Base-by-base conservation (phyloP, 2,113 vertebrate species). In the Naja naja region DNA sequence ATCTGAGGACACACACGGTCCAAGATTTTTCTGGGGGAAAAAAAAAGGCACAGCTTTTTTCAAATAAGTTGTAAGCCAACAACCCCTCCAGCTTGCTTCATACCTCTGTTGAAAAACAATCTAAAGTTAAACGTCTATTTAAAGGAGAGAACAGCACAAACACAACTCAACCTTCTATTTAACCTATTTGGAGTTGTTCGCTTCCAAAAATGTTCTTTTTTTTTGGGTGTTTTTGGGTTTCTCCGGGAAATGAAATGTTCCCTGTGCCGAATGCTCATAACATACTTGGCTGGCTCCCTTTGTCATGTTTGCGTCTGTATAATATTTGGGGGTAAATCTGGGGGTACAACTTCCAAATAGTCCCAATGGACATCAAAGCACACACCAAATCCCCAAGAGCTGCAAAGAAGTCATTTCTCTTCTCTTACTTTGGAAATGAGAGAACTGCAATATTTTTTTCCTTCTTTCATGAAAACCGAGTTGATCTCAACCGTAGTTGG, bases 191-290 rank as follows among this genome's bases (percentile, higher is more conserved):
- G 74, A 81, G 74, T 22, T 22, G 18, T 20, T 81, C 0, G 34
- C 34, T 1, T 39, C 74, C 18, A 20, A 81, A 39, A 81, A 81
- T 81, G 18, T 22, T 6, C 18, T 81, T 22, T 2, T 49, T 43
- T 81, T 43, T 22, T 3, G 18, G n/a, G n/a, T n/a, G n/a, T n/a
- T n/a, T n/a, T 39, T 34, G 18, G 2, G 7, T 81, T 81, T 81
- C 8, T 81, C 34, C 18, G 34, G 74, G 34, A 22, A 81, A 43
- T 43, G 3, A 81, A 22, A 81, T 4, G 34, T 43, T 39, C 69
- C 6, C n/a, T 0, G 5, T 2, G 2, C 5, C 2, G 16, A 39
- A 39, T 2, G 6, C n/a, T 34, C 69, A 0, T 74, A 11, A 20
- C 69, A 18, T 18, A 0, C 5, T 39, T 20, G 16, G 2, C 69